phyloP scores from a whole-genome alignment of 2,113 vertebrate species.

The Bubalus kerabau region DNA sequence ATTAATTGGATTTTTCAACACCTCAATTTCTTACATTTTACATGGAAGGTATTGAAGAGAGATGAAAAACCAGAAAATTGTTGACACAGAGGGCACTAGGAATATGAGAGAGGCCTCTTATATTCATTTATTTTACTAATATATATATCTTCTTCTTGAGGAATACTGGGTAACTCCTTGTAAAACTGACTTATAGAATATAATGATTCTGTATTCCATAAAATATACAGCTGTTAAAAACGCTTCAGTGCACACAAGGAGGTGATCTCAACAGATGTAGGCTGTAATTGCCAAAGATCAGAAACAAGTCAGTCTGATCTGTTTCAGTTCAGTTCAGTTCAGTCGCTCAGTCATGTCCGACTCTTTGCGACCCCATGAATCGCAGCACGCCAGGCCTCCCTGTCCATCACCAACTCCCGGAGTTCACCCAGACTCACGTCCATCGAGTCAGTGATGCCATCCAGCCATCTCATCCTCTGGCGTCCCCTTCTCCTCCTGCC shows the following conservation, averaged over 20 bases:
- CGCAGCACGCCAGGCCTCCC: no score
- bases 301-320: neutral
- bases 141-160: constrained; percentile 7
- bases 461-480: no score
- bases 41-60: neutral
- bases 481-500: no score
- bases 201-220: neutral
- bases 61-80: neutral
- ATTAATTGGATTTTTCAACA: neutral
- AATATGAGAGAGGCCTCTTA: neutral
- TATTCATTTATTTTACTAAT: neutral
- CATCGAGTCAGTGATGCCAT: no score
- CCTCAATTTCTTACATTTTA: constrained; percentile 22
- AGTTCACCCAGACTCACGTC: no score
- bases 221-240: constrained; percentile 23
- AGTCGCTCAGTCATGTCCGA: no score
- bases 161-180: neutral
- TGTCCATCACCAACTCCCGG: no score
- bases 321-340: neutral
- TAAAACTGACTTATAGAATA: neutral
- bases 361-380: no score
- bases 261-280: neutral
- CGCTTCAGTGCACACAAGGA: neutral
- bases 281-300: neutral
- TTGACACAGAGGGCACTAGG: neutral